Percentiles rank a stretch among this genome's conserved stretches.
Conservation (phyloP, 2,888 invertebrate genomes). For the Microctonus hyperodae region DNA sequence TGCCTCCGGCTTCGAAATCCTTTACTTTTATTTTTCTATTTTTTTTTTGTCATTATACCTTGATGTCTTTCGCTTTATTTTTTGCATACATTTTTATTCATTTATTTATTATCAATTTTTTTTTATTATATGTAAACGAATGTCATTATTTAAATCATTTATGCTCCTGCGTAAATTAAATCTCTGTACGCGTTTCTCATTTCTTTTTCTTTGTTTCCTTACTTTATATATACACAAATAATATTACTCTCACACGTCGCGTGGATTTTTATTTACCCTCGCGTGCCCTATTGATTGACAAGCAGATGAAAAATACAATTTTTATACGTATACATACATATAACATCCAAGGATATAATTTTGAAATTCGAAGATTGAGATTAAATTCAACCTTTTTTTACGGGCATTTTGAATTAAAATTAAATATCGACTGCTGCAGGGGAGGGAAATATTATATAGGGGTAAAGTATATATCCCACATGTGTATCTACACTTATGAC, state of each 20-base stretch:
- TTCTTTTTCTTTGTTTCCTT: no score
- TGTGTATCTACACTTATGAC: no score
- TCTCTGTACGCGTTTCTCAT: no score
- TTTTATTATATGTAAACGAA: constrained; percentile 37
- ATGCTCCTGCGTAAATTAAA: no score
- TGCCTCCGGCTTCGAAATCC: constrained; percentile 36
- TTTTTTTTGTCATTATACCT: constrained; percentile 15
- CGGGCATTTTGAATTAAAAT: no score
- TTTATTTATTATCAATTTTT: constrained; percentile 30
- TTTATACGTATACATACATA: no score
- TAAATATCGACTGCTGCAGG: no score
- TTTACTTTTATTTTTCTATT: constrained; percentile 13
- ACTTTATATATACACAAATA: constrained; percentile 26
- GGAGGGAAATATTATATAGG: no score
- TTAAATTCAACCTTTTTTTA: neutral
- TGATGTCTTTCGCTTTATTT: constrained; percentile 1
- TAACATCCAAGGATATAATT: no score
- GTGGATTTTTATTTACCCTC: constrained; percentile 38
- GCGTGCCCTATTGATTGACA: constrained; percentile 44
- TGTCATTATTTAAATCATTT: no score
- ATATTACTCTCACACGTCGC: constrained; percentile 40
- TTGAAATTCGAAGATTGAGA: neutral
- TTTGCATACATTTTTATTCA: constrained; percentile 14
- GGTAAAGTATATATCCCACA: no score
- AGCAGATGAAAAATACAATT: no score